These are phyloP conservation scores for Anthophora plumipes DNA, from an alignment of 2,888 invertebrate genomes.

Conservation along the genomic window DNA sequence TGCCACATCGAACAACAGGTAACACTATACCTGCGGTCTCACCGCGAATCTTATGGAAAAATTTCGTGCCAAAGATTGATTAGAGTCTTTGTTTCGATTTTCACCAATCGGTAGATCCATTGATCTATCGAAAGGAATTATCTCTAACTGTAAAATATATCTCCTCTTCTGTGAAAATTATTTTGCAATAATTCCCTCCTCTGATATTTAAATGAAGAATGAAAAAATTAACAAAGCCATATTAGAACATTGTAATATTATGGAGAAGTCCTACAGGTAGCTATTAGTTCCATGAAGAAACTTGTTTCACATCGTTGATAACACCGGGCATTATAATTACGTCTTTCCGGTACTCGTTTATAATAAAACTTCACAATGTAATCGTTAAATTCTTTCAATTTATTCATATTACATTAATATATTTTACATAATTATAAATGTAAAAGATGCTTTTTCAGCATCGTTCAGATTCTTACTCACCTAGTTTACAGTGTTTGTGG, in stretches of 20 bases:
- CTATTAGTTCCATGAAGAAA: too few relatives aligned
- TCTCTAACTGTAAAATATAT: too few relatives aligned
- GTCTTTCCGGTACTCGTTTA: constrained; percentile 31
- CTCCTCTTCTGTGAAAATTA: too few relatives aligned
- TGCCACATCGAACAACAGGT: constrained; percentile 38
- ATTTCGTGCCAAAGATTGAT: constrained; percentile 33
- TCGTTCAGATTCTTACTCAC: constrained; percentile 38
- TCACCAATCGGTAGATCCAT: neutral
- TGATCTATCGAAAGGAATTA: neutral
- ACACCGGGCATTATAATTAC: constrained; percentile 39
- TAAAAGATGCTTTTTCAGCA: too few relatives aligned
- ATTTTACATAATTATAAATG: too few relatives aligned
- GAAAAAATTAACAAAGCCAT: too few relatives aligned
- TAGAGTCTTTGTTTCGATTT: constrained; percentile 29
- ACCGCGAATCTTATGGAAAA: constrained; percentile 44
- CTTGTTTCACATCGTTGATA: neutral
- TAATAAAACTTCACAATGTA: neutral
- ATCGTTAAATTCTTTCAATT: too few relatives aligned
- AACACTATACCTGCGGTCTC: constrained; percentile 55
- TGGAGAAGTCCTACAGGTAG: too few relatives aligned
- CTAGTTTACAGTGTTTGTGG: constrained; percentile 32
- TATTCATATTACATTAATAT: too few relatives aligned
- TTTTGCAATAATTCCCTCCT: too few relatives aligned
- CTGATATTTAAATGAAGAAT: too few relatives aligned
- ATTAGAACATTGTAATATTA: too few relatives aligned